These are phyloP conservation scores for Gandaritis pyraliata DNA, from an alignment of 2,888 invertebrate genomes.

Conservation along the genomic window DNA sequence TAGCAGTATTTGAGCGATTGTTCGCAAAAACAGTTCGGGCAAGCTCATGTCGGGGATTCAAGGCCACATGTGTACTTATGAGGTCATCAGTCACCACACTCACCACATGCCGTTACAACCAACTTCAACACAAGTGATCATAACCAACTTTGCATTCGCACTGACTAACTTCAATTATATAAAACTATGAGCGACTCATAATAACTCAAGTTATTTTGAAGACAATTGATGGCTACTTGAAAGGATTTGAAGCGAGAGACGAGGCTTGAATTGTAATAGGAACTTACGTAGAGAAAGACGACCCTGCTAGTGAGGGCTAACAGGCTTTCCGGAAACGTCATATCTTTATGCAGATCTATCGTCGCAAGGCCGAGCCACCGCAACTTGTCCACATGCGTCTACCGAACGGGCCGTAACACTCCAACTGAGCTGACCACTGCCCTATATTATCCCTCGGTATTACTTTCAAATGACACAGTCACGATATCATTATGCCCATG, in stretches of 20 bases:
- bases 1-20: slow-evolving; percentile 47
- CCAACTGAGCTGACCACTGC: slow-evolving; percentile 43
- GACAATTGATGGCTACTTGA: slow-evolving; percentile 31
- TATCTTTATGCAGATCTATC: slow-evolving; percentile 50
- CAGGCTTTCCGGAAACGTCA: slow-evolving; percentile 61
- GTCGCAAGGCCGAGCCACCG: slow-evolving; percentile 60
- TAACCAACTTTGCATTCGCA: slow-evolving; percentile 54
- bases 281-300: slow-evolving; percentile 58
- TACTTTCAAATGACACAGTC: slow-evolving; percentile 51
- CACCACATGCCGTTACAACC: slow-evolving; percentile 45
- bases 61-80: slow-evolving; percentile 45
- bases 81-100: slow-evolving; percentile 56
- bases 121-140: slow-evolving; percentile 60
- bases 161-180: slow-evolving; percentile 44
- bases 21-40: slow-evolving; percentile 45
- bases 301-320: slow-evolving; percentile 53
- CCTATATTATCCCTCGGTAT: slow-evolving; percentile 33
- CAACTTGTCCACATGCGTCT: slow-evolving; percentile 41
- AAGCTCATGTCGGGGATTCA: slow-evolving; percentile 46
- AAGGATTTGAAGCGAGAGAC: slow-evolving; percentile 26
- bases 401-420: slow-evolving; percentile 41
- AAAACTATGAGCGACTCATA: slow-evolving; percentile 29
- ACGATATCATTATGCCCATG: slow-evolving; percentile 45
- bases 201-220: slow-evolving; percentile 24
- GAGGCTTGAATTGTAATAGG: slow-evolving; percentile 36